Conservation (phyloP, 1,140 invertebrate species). For the Megalopta genalis region DNA sequence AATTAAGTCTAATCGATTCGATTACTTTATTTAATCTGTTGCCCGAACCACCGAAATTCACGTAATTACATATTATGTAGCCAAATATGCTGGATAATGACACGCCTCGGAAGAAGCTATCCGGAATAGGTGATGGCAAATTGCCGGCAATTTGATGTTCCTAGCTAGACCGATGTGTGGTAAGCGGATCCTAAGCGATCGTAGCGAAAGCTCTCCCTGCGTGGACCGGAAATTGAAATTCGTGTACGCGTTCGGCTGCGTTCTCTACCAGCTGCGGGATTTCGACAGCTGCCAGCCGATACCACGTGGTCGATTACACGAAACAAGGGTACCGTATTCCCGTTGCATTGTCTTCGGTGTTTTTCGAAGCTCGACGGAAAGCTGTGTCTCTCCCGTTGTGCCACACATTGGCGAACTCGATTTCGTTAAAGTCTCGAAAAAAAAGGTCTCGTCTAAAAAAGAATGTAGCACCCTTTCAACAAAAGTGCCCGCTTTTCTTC, state of each 20-base stretch:
- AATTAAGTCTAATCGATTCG: neutral
- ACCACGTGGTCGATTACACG: neutral
- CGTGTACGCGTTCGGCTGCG: slow-evolving; percentile 8
- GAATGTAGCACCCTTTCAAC: too few relatives aligned
- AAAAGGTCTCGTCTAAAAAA: too few relatives aligned
- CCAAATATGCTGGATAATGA: neutral
- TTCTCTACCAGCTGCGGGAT: slow-evolving; percentile 45
- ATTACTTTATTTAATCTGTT: neutral
- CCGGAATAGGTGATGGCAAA: slow-evolving; percentile 8
- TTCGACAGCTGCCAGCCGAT: slow-evolving; percentile 51
- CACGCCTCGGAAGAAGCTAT: neutral
- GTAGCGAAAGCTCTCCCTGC: slow-evolving; percentile 29
- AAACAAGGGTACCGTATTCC: neutral
- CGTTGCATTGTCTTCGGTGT: neutral
- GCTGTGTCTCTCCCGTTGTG: too few relatives aligned
- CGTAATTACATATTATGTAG: neutral
- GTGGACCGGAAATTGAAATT: slow-evolving; percentile 51
- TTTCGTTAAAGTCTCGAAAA: too few relatives aligned
- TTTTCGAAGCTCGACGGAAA: too few relatives aligned
- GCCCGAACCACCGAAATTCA: neutral
- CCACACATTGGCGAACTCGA: too few relatives aligned
- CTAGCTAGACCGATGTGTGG: neutral
- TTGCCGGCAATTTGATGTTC: slow-evolving; percentile 30
- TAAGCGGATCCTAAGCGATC: slow-evolving; percentile 10
- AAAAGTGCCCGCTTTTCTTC: too few relatives aligned